A percentile compares a stretch with the other conserved stretches of the same genome.
phyloP scores from a whole-genome alignment of 2,113 vertebrate species.

The Tyrannus savana region DNA sequence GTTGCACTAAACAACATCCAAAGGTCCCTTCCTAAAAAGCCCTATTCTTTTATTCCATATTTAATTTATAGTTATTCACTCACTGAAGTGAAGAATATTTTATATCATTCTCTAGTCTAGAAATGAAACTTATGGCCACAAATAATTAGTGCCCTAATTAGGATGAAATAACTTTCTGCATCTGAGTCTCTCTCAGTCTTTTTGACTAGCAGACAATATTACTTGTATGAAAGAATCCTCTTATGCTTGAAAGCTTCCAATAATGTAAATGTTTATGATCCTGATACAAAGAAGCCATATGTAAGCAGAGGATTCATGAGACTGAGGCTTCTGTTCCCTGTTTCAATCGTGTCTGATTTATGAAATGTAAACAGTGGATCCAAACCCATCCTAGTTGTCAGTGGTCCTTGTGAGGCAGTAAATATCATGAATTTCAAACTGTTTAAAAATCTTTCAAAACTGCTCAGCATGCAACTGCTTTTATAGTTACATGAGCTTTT shows the following conservation, averaged over 20 bases:
- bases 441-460: slow-evolving; percentile 48
- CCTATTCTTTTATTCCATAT: not conserved
- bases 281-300: not conserved
- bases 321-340: slow-evolving; percentile 23
- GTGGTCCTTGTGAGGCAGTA: slow-evolving; percentile 43
- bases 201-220: not conserved
- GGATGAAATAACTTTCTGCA: not conserved
- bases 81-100: not conserved
- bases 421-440: slow-evolving; percentile 47
- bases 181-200: not conserved
- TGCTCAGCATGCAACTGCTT: slow-evolving; percentile 57
- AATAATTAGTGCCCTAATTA: not conserved
- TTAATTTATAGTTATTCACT: not conserved
- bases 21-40: not conserved
- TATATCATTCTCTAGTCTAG: not conserved
- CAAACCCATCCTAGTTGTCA: slow-evolving; percentile 5
- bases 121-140: not conserved
- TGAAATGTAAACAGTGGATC: slow-evolving; percentile 18
- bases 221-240: not conserved
- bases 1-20: not conserved
- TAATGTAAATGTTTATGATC: slow-evolving; percentile 14
- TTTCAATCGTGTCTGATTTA: slow-evolving; percentile 56
- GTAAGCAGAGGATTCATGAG: slow-evolving; percentile 27
- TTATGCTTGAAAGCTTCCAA: slow-evolving; percentile 2
- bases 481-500: slow-evolving; percentile 52